Conservation (phyloP, 2,797 vertebrate species). For the Pempheris klunzingeri region DNA sequence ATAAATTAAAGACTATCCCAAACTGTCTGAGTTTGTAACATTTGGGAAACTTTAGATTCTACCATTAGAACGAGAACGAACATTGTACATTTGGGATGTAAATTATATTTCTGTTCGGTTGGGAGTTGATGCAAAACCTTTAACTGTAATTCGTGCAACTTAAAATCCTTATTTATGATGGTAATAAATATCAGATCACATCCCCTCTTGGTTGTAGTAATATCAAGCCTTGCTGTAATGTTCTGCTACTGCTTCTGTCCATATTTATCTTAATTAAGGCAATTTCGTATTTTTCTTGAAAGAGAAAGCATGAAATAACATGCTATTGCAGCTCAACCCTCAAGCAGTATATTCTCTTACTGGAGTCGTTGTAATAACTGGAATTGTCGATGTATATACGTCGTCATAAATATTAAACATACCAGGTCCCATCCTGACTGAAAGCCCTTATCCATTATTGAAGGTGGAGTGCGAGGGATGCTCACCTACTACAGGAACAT, state of each 20-base stretch:
- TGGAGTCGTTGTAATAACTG: constrained; percentile 1
- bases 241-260: not conserved
- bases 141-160: too few species aligned
- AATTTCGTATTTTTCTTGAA: not conserved
- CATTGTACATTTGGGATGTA: not conserved
- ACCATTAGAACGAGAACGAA: not conserved
- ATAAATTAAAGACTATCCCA: not conserved
- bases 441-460: constrained; percentile 14
- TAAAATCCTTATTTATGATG: not conserved
- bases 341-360: not conserved
- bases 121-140: not conserved
- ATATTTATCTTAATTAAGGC: not conserved
- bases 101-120: not conserved
- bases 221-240: not conserved
- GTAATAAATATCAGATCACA: not conserved
- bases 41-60: not conserved
- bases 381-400: not conserved
- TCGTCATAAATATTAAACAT: constrained; percentile 48
- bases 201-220: not conserved
- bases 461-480: not conserved
- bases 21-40: not conserved
- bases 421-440: not conserved
- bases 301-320: not conserved
- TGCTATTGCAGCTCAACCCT: not conserved
- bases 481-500: not conserved